Base-by-base conservation (phyloP, 1,140 invertebrate species). In the Tetramorium parvispinum region DNA sequence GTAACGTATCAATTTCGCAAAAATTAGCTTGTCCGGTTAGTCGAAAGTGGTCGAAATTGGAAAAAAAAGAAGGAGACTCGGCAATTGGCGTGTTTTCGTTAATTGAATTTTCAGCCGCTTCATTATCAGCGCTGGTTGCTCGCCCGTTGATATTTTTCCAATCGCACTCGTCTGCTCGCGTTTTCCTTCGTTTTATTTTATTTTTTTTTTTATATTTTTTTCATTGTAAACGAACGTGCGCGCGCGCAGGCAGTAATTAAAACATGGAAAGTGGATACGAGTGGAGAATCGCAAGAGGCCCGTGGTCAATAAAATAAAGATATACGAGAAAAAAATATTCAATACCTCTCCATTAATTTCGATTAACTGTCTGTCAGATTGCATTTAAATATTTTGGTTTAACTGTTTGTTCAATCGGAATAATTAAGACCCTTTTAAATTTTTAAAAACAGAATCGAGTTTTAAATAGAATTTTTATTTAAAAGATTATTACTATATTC, bases 11-110 rank as follows among this genome's bases (percentile, higher is more conserved):
- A 68, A 65, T 77, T 71, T 87, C 61, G 73, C 49, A 85, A 87
- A 89, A 89, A 89, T 88, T 89, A 85, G 82, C 53, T 68, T 89
- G 71, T 88, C 59, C 40, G 53, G 55, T 82, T 68, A 79, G 65
- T 49, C 51, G 85, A 82, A 63, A 79, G 65, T 65, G 76, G 40
- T 86, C 10, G 49, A 59, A 70, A 81, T 71, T 55, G 46, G 16
- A 68, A 86, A 59, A 85, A 77, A 85, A 61, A 32, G 18, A 49
- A 71, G 61, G 32, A 82, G 8, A 53, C 18, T 18, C 43, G 61
- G 21, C 85, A 79, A 65, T 85, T 78, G 75, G 53, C 85, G 51
- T 85, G 61, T 81, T 86, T 86, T 70, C 77, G 65, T 61, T 85
- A 85, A 82, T 86, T 86, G 77, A 59, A 86, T 73, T 83, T 86